phyloP scores from a whole-genome alignment of 2,113 vertebrate genomes.

The Cricetomys ansorgei region DNA sequence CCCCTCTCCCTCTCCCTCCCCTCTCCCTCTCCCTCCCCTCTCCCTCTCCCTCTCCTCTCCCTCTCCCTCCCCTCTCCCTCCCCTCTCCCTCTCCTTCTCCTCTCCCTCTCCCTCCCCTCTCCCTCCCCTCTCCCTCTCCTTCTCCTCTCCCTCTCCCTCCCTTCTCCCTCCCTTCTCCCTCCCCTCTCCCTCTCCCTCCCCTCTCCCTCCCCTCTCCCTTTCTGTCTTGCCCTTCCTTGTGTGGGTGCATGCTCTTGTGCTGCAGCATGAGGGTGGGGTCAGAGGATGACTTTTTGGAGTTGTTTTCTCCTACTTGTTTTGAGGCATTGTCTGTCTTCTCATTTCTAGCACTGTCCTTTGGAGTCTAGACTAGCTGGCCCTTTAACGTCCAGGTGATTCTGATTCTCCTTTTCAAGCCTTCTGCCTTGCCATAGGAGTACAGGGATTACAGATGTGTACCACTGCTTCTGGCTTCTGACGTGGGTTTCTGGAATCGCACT shows the following conservation, averaged over 20 bases:
- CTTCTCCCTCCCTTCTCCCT: fast-evolving
- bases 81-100: fast-evolving
- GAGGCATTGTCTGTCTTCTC: background rate
- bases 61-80: too few relatives aligned
- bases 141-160: too few relatives aligned
- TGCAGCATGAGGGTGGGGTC: background rate
- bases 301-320: background rate
- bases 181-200: too few relatives aligned
- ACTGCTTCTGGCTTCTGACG: background rate
- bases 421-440: background rate
- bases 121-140: too few relatives aligned
- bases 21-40: too few relatives aligned
- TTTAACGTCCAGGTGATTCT: background rate
- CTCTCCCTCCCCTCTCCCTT: fast-evolving
- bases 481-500: background rate
- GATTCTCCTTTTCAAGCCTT: background rate
- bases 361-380: background rate
- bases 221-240: background rate
- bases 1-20: fast-evolving
- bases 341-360: background rate
- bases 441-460: background rate
- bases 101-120: too few relatives aligned
- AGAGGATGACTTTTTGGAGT: background rate
- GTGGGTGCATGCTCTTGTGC: background rate
- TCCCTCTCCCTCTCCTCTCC: too few relatives aligned